Evolutionary conservation across 2,113 vertebrate species (phyloP), one percentile per base, ranked within the genome.

Genomic region (Addax nasomaculatus): DNA sequence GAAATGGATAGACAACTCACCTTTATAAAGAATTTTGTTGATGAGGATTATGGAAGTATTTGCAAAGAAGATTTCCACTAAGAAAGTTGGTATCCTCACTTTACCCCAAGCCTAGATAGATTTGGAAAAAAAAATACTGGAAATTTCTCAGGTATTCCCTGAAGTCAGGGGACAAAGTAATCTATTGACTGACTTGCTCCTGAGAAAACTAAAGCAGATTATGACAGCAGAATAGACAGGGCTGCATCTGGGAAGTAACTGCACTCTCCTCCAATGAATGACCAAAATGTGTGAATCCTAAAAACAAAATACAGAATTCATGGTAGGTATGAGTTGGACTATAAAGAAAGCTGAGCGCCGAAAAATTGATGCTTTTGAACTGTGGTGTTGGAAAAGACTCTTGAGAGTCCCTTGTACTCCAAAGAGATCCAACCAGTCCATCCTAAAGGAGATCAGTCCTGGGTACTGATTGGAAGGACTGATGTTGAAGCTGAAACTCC

Each of bases 341-440:
- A 64, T 33, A 64, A 64, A 33, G 60, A 64, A 33, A 64, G 30
- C 60, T 64, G 7, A 64, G 7, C 0, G 0, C 60, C 0, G 0
- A 64, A 33, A 64, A 64, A 33, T 4, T 16, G 60, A 64, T 64
- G 60, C 60, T 64, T 64, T 33, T 33, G 15, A 64, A 64, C 1
- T 33, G 30, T 64, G 30, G 15, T 64, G 62, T 17, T 64, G 30
- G 30, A 8, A 16, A 62, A 64, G 15, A 64, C 30, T 64, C 30
- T 64, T 64, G 15, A 64, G 30, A 64, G 3, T 33, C 15, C 62
- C 30, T 33, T 64, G 62, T 16, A 64, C 30, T 64, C 30, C 30
- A 33, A 62, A 30, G 62, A 64, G 15, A 8, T 33, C 30, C 62
- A 64, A 64, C 14, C 62, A 64, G 62, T 64, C 15, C 15, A 64